These are phyloP conservation scores for Meandrina meandrites DNA, from an alignment of 92 coral and sea anemone genomes.

Conservation along the genomic window DNA sequence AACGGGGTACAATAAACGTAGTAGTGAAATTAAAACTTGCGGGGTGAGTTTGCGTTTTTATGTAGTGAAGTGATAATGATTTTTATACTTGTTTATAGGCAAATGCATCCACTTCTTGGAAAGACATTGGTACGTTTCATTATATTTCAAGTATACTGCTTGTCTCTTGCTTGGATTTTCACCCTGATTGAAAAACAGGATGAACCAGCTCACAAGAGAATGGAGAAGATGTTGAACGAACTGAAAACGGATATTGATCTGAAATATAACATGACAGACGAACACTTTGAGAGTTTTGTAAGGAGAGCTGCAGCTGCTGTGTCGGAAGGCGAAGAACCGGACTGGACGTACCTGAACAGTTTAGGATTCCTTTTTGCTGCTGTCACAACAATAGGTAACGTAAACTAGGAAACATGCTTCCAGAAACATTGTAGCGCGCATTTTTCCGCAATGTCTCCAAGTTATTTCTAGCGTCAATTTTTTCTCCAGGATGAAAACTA, in stretches of 20 bases:
- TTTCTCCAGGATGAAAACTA: too few relatives aligned
- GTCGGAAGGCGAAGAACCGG: conserved; percentile 16
- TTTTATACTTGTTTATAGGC: background rate
- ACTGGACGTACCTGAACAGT: conserved; percentile 63
- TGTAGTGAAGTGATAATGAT: background rate
- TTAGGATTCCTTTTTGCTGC: conserved; percentile 56
- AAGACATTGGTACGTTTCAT: background rate
- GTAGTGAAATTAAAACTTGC: too few relatives aligned
- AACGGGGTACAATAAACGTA: too few relatives aligned
- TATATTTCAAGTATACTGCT: conserved; percentile 24
- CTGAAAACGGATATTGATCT: conserved; percentile 22
- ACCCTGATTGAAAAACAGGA: conserved; percentile 37
- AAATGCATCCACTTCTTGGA: conserved; percentile 18
- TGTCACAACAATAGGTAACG: conserved; percentile 47
- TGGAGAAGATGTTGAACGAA: conserved; percentile 9
- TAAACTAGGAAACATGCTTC: too few relatives aligned
- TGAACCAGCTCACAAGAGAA: conserved; percentile 12
- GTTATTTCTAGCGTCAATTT: too few relatives aligned
- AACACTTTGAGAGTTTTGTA: conserved; percentile 45
- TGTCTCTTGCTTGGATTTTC: conserved; percentile 49
- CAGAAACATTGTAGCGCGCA: too few relatives aligned
- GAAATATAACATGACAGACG: conserved; percentile 52
- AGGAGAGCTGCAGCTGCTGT: conserved; percentile 33
- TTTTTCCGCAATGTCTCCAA: too few relatives aligned
- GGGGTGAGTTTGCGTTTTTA: too few relatives aligned